Evolutionary conservation across 53 echinoderm and acorn worm species (phyloP), one percentile per base, ranked within the genome.

Genomic region (Actinopyga echinites): DNA sequence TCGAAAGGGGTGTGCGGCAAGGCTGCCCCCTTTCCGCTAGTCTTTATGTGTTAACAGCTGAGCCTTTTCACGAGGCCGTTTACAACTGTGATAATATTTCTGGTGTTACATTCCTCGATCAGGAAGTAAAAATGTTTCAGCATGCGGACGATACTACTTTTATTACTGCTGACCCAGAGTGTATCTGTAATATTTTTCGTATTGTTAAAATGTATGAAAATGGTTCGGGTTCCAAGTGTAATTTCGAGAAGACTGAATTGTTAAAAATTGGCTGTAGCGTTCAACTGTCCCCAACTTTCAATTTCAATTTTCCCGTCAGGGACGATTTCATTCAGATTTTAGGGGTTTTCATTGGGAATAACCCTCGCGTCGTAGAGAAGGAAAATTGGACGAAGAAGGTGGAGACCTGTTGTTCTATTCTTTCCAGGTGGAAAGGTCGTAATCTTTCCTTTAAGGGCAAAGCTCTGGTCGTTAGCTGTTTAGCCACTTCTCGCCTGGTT

Each of bases 31-130:
- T n/a, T n/a, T n/a, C n/a, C n/a, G n/a, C n/a, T n/a, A n/a, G n/a
- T n/a, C 20, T 84, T 17, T 84, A 84, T 55, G 84, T 84, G 0
- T 53, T 84, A 19, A 42, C 58, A 10, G 84, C 84, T 20, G 84
- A 84, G 55, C 84, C 84, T 5, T 32, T 84, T 34, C 56, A 69
- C 35, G 34, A 34, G n/a, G n/a, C n/a, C n/a, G n/a, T n/a, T n/a
- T n/a, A n/a, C n/a, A n/a, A n/a, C n/a, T n/a, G n/a, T n/a, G 35
- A n/a, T 11, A 15, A 34, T 33, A 69, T 69, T n/a, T 11, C 69
- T 15, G 69, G 69, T 17, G 22, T 69, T 69, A 8, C 5, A 38
- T 36, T 69, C 3, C 4, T 34, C 12, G 40, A 69, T 34, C 8
- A 33, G 30, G 34, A 69, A 69, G 35, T 34, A 5, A 32, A n/a